Percentiles rank a stretch among this genome's conserved stretches.
These are phyloP conservation scores for Microcebus ravelobensis DNA, from an alignment of 2,113 vertebrate genomes.

Conservation along the genomic window DNA sequence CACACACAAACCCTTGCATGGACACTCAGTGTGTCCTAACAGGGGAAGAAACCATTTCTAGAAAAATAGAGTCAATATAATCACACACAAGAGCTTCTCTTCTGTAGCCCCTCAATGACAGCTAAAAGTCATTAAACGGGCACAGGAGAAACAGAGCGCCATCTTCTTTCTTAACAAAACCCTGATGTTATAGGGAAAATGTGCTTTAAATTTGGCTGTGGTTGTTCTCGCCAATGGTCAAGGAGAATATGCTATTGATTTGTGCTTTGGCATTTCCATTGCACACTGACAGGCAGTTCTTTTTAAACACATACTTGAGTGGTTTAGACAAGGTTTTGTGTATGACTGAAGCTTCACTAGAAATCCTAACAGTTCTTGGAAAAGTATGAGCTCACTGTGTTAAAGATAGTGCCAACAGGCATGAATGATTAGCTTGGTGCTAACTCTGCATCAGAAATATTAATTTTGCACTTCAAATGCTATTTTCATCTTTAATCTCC, in stretches of 20 bases:
- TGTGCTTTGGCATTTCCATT: not conserved
- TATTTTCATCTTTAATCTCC: not conserved
- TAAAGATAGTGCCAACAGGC: not conserved
- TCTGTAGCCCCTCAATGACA: not conserved
- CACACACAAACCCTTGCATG: not conserved
- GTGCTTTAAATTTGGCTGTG: slow-evolving; percentile 42
- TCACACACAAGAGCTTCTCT: not conserved
- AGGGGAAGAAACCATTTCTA: not conserved
- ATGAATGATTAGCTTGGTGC: not conserved
- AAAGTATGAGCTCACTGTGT: not conserved
- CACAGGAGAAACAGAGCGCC: not conserved
- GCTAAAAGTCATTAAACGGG: not conserved
- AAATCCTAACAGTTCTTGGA: slow-evolving; percentile 32
- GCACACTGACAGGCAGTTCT: slow-evolving; percentile 2
- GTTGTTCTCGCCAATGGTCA: not conserved
- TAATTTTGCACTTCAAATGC: slow-evolving; percentile 8
- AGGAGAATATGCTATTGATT: slow-evolving; percentile 41
- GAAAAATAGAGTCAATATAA: not conserved
- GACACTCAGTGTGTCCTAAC: not conserved
- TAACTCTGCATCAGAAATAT: not conserved
- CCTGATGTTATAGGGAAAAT: not conserved
- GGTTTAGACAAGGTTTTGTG: slow-evolving; percentile 39
- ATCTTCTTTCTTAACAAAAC: not conserved
- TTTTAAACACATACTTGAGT: not conserved
- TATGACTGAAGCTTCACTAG: slow-evolving; percentile 1